Percentiles rank a stretch among this genome's conserved stretches.
These are phyloP conservation scores for Cataglyphis livida DNA, from an alignment of 2,888 invertebrate genomes.

Conservation along the genomic window DNA sequence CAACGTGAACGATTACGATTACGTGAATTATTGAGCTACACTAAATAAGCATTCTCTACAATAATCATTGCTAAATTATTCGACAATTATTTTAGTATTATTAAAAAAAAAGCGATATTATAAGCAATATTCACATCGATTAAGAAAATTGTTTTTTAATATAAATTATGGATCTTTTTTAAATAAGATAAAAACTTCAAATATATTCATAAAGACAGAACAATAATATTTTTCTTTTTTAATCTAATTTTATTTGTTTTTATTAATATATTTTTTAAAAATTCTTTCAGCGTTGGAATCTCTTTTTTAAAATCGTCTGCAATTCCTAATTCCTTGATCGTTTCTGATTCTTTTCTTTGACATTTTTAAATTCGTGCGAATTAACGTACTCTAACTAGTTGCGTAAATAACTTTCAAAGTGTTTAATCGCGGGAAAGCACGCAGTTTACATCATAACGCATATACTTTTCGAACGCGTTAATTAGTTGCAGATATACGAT, in stretches of 20 bases:
- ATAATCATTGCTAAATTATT: background rate
- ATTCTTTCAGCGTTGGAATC: background rate
- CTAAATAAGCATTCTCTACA: background rate
- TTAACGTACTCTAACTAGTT: conserved; percentile 25
- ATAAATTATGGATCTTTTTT: background rate
- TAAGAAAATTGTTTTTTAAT: background rate
- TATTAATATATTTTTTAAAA: background rate
- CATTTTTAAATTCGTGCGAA: background rate
- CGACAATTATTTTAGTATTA: background rate
- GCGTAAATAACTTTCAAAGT: conserved; percentile 37
- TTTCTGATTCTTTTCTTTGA: background rate
- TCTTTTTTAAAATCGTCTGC: background rate
- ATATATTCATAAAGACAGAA: background rate
- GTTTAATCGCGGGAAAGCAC: conserved; percentile 27
- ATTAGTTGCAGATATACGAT: conserved; percentile 34
- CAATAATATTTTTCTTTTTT: background rate
- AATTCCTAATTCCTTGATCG: background rate
- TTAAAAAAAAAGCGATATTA: background rate
- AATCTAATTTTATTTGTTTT: background rate
- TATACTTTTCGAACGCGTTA: conserved; percentile 9
- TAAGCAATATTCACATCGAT: background rate
- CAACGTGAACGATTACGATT: background rate
- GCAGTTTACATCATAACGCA: conserved; percentile 12
- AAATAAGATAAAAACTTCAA: background rate
- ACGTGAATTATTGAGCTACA: background rate